Evolutionary conservation across 2,113 vertebrate species (phyloP).

Genomic region (Taxidea taxus): DNA sequence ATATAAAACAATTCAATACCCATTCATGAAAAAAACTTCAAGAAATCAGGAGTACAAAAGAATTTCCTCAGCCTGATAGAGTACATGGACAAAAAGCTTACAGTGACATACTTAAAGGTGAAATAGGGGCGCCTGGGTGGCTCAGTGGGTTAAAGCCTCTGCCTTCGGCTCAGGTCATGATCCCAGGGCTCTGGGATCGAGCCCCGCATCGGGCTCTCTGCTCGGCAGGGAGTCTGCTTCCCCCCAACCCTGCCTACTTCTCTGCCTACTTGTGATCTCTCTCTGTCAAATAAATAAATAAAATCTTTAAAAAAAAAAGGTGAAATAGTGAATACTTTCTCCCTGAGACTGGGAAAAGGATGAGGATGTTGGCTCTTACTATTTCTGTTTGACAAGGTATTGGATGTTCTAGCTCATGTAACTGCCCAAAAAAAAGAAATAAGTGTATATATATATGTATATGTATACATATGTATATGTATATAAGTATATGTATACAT

Average conservation of each 20-base stretch:
- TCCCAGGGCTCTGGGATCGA: too few relatives aligned
- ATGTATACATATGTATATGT: too few relatives aligned
- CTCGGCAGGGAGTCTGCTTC: too few relatives aligned
- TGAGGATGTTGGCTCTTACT: neutral
- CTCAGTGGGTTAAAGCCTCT: too few relatives aligned
- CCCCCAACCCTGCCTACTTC: too few relatives aligned
- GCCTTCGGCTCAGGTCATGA: too few relatives aligned
- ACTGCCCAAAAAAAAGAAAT: neutral
- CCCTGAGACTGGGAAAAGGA: neutral
- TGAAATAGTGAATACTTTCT: neutral
- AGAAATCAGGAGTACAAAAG: constrained; percentile 5
- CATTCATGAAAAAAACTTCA: neutral
- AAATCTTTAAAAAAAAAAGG: too few relatives aligned
- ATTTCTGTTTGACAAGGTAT: neutral
- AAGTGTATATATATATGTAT: neutral
- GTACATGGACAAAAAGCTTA: neutral
- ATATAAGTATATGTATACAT: too few relatives aligned
- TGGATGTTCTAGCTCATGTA: neutral
- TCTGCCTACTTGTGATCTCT: too few relatives aligned
- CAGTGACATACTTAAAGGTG: neutral
- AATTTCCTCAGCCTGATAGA: neutral
- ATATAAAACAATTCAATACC: neutral
- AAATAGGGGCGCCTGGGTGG: too few relatives aligned
- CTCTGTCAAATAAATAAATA: too few relatives aligned
- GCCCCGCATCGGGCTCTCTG: too few relatives aligned